Conservation (phyloP, 2,888 invertebrate genomes). For the Emmelina monodactyla region DNA sequence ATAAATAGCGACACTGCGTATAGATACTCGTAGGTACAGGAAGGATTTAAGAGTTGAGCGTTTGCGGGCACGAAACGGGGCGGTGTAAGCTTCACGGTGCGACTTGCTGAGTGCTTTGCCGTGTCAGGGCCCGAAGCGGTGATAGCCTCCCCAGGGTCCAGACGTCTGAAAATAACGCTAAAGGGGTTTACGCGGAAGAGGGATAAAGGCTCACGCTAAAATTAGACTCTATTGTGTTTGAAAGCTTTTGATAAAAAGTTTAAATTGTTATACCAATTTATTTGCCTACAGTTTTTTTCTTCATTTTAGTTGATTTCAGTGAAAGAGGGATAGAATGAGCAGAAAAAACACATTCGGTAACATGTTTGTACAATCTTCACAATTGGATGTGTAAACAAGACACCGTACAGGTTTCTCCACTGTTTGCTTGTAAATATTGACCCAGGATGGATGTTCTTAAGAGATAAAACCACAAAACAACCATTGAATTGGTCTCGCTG, state of each 20-base stretch:
- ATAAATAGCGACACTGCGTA: too few species aligned
- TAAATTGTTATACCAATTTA: too few species aligned
- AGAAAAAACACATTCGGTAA: slow-evolving; percentile 2
- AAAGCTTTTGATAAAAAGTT: too few species aligned
- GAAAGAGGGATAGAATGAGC: too few species aligned
- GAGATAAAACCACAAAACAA: slow-evolving; percentile 44
- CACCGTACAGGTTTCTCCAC: slow-evolving; percentile 27
- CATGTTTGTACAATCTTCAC: slow-evolving; percentile 22
- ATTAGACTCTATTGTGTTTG: too few species aligned
- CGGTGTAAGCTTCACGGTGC: slow-evolving; percentile 38
- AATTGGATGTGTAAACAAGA: slow-evolving; percentile 21
- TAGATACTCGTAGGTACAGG: too few species aligned
- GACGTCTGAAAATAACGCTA: slow-evolving; percentile 1
- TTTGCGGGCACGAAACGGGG: slow-evolving; percentile 27
- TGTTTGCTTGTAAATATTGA: slow-evolving; percentile 46
- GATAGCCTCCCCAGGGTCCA: not conserved
- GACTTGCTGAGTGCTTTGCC: slow-evolving; percentile 49
- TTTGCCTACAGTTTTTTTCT: too few species aligned
- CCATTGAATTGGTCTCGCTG: slow-evolving; percentile 36
- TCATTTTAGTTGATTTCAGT: too few species aligned
- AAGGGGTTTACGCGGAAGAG: too few species aligned
- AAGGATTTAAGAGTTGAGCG: slow-evolving; percentile 44
- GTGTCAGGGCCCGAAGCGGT: slow-evolving; percentile 27
- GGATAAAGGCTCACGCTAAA: too few species aligned
- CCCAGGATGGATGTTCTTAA: slow-evolving; percentile 34